Percentiles rank a stretch among this genome's conserved stretches.
phyloP scores from a whole-genome alignment of 2,888 invertebrate species.

The Thecocarcelia acutangulata region DNA sequence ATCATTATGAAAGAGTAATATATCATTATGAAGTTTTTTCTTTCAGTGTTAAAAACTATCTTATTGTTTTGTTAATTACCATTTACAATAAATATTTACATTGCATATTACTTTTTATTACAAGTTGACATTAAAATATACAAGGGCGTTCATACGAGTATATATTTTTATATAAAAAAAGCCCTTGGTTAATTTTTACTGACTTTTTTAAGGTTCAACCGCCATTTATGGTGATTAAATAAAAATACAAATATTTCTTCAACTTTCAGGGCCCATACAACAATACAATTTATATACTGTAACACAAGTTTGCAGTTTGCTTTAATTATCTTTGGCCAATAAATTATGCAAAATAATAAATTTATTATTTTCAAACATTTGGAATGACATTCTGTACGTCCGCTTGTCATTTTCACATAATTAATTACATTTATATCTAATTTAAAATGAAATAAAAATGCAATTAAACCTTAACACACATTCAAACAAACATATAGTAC shows the following conservation, averaged over 20 bases:
- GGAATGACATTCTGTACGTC: slow-evolving; percentile 63
- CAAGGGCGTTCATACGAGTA: not conserved
- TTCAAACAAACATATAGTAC: too few relatives aligned
- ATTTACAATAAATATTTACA: slow-evolving; percentile 26
- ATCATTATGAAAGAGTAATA: too few relatives aligned
- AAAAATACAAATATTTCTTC: not conserved
- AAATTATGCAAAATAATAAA: slow-evolving; percentile 68
- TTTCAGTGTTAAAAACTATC: too few relatives aligned
- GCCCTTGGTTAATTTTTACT: slow-evolving; percentile 4
- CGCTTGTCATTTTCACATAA: slow-evolving; percentile 67
- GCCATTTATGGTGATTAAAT: slow-evolving; percentile 8
- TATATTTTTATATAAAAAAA: not conserved
- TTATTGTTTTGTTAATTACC: slow-evolving; percentile 36
- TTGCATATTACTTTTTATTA: not conserved
- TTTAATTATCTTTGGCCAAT: slow-evolving; percentile 65
- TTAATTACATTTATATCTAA: slow-evolving; percentile 68
- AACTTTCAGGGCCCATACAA: not conserved
- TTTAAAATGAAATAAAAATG: slow-evolving; percentile 67
- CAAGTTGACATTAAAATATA: not conserved
- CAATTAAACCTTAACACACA: slow-evolving; percentile 53
- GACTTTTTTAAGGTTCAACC: slow-evolving; percentile 22
- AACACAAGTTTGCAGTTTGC: slow-evolving; percentile 42
- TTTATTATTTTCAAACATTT: slow-evolving; percentile 64
- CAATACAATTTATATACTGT: slow-evolving; percentile 15
- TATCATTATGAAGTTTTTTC: too few relatives aligned